phyloP scores from a whole-genome alignment of 2,113 vertebrate genomes.

The Amazona guildingii region DNA sequence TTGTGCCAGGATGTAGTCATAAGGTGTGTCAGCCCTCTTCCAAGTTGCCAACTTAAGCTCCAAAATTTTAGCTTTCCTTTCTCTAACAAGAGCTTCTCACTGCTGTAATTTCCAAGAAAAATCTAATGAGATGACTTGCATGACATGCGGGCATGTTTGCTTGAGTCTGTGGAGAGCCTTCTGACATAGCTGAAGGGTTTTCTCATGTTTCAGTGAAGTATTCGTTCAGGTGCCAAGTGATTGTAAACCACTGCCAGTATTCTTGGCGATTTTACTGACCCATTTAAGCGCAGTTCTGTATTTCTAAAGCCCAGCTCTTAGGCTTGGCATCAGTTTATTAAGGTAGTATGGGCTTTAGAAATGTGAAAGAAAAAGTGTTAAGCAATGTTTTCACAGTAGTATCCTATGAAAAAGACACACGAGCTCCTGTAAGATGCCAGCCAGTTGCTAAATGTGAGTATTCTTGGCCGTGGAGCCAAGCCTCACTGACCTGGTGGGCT shows the following conservation, averaged over 20 bases:
- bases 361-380: neutral
- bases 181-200: neutral
- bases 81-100: neutral
- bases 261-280: neutral
- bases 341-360: neutral
- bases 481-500: neutral
- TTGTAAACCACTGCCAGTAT: neutral
- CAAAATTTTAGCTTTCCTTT: neutral
- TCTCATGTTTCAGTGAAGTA: neutral
- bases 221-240: neutral
- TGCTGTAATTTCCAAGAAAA: neutral
- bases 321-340: neutral
- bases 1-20: neutral
- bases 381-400: neutral
- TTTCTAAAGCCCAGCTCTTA: conserved; percentile 7
- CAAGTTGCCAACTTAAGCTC: neutral
- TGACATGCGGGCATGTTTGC: neutral
- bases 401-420: neutral
- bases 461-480: neutral
- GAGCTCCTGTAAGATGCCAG: neutral
- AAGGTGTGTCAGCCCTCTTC: neutral
- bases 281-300: neutral
- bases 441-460: neutral
- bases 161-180: neutral
- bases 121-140: neutral